Evolutionary conservation across 2,113 vertebrate genomes (phyloP), one percentile per base, ranked within the genome.

Genomic region (Puffinus mauretanicus): DNA sequence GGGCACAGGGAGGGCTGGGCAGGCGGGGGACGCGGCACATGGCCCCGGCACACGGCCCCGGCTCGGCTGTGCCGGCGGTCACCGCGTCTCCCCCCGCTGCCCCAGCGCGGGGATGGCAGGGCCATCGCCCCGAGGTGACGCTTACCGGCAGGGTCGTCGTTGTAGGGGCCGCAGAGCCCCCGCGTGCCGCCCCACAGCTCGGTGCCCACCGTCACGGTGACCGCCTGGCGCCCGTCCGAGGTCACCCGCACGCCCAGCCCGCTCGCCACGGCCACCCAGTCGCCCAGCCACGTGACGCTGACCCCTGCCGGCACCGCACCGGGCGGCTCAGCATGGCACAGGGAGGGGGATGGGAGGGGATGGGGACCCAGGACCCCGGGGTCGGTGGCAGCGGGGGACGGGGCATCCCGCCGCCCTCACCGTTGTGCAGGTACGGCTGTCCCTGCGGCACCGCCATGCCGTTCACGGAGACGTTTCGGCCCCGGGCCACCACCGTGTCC

Each of bases 161-260:
- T 99, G 97, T 99, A 99, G 97, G 98, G 80, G 13, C 99, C 99
- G 12, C 99, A 99, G 47, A 99, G 98, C 7, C 99, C 99, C 55
- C 88, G 97, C 0, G 99, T 99, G 90, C 95, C 75, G 4, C 96
- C 95, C 44, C 97, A 88, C 95, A 99, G 98, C 36, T 99, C 98
- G 0, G 96, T 88, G 8, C 97, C 98, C 6, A 98, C 98, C 0
- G 98, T 99, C 82, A 99, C 82, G 2, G 98, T 98, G 40, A 99
- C 88, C 0, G 98, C 98, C 93, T 95, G 97, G 30, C 18, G 90
- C 80, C 98, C 44, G 61, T 99, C 99, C 24, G 98, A 98, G 96
- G 98, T 98, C 46, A 99, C 95, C 42, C 98, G 87, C 11, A 99
- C 97, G 0, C 99, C 99, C 34, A 99, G 97, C 16, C 98, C 98